These are phyloP conservation scores for Proales similis DNA, from an alignment of 1,140 invertebrate genomes.

Conservation along the genomic window DNA sequence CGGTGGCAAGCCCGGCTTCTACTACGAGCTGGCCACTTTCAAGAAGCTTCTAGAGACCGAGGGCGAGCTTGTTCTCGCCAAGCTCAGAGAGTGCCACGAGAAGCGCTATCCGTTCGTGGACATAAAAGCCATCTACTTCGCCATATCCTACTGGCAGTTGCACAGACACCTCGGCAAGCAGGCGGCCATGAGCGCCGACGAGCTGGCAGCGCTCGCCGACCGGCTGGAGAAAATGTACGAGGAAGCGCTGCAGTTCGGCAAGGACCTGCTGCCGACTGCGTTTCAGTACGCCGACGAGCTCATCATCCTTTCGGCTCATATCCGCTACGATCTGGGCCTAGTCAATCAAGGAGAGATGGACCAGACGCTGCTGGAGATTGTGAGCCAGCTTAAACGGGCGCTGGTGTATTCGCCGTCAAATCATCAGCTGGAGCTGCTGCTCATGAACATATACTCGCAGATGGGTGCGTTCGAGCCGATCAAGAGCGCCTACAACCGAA, in stretches of 20 bases:
- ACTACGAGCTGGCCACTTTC: slow-evolving; percentile 17
- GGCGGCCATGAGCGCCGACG: not conserved
- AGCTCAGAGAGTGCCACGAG: not conserved
- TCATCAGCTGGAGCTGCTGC: slow-evolving; percentile 25
- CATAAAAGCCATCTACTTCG: not conserved
- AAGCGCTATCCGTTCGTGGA: not conserved
- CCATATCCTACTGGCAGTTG: slow-evolving; percentile 17
- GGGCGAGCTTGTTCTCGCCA: not conserved
- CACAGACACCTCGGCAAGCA: slow-evolving; percentile 20
- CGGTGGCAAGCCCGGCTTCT: slow-evolving; percentile 14
- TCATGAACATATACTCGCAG: slow-evolving; percentile 21
- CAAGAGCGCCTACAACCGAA: slow-evolving; percentile 6
- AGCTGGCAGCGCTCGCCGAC: not conserved
- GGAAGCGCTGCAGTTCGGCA: slow-evolving; percentile 3
- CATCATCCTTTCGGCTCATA: slow-evolving; percentile 12
- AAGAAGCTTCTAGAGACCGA: not conserved
- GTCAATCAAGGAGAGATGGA: not conserved
- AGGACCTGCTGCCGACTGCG: slow-evolving; percentile 28
- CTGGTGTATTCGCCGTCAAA: slow-evolving; percentile 13
- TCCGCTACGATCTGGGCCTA: slow-evolving; percentile 4
- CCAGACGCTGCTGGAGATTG: not conserved
- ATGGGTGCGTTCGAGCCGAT: slow-evolving; percentile 19
- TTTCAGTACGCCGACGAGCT: slow-evolving; percentile 28
- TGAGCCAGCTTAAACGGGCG: not conserved
- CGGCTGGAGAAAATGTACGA: slow-evolving; percentile 1